Evolutionary conservation across 2,888 invertebrate species (phyloP).

Genomic region (Rotaria macrura): DNA sequence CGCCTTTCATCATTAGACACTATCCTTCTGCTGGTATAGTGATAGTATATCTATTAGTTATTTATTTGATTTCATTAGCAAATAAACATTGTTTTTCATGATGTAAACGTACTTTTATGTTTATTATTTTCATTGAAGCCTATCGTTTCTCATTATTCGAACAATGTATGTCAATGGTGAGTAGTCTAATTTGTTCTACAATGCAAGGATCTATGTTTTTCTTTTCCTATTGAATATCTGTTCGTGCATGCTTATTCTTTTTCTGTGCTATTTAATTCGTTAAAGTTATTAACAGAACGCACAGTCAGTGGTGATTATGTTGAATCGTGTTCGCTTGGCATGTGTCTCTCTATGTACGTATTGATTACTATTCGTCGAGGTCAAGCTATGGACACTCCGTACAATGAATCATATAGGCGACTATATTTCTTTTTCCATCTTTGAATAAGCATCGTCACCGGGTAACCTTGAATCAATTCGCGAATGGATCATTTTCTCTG

Average conservation of each 20-base stretch:
- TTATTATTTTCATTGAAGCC: neutral
- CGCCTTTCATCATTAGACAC: neutral
- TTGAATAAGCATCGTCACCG: neutral
- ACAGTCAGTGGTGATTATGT: neutral
- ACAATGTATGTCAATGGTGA: neutral
- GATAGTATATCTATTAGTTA: neutral
- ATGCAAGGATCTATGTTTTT: neutral
- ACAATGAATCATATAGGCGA: neutral
- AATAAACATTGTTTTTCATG: neutral
- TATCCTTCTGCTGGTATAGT: neutral
- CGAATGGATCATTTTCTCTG: neutral
- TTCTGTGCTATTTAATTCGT: neutral
- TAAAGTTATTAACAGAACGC: neutral
- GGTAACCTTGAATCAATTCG: neutral
- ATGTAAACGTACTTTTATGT: neutral
- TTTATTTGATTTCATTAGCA: neutral
- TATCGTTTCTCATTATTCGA: neutral
- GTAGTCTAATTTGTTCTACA: neutral
- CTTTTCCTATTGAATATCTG: neutral
- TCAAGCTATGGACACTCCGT: neutral
- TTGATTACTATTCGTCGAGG: neutral
- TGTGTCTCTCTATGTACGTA: neutral
- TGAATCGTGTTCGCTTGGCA: neutral
- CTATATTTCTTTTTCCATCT: neutral
- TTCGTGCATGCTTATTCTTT: neutral